Percentiles rank a stretch among this genome's conserved stretches.
Conservation (phyloP, 2,888 invertebrate species). For the Dynastes grantii region DNA sequence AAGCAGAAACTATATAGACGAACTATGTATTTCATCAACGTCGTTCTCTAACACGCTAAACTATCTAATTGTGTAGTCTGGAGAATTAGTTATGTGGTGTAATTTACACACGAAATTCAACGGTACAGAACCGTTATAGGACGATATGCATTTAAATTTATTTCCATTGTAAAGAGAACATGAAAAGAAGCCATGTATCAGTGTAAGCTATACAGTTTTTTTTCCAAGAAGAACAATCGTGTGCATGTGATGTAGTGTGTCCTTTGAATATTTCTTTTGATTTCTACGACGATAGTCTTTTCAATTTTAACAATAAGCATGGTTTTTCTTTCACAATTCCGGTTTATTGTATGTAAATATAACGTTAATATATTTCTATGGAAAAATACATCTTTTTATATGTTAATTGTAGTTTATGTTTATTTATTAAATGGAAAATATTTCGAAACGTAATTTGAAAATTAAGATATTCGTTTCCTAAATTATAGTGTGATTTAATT, state of each 20-base stretch:
- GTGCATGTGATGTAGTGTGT: background rate
- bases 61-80: conserved; percentile 1
- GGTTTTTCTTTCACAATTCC: conserved; percentile 17
- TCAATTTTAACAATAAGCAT: background rate
- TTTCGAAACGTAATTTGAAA: too few relatives aligned
- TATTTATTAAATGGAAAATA: background rate
- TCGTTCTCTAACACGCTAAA: conserved; percentile 1
- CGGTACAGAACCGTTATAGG: too few relatives aligned
- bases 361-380: background rate
- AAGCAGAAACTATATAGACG: too few relatives aligned
- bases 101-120: conserved; percentile 5
- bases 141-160: too few relatives aligned
- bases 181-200: too few relatives aligned
- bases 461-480: too few relatives aligned
- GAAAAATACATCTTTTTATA: conserved; percentile 4
- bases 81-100: background rate
- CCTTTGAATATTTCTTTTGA: background rate
- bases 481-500: too few relatives aligned
- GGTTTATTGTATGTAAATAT: conserved; percentile 30
- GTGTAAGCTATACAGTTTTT: too few relatives aligned
- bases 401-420: conserved; percentile 6
- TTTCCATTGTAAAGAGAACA: too few relatives aligned
- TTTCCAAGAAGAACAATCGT: conserved; percentile 3
- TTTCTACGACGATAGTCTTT: too few relatives aligned
- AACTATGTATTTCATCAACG: background rate